Conservation (phyloP, 2,113 vertebrate genomes). For the Caretta caretta region DNA sequence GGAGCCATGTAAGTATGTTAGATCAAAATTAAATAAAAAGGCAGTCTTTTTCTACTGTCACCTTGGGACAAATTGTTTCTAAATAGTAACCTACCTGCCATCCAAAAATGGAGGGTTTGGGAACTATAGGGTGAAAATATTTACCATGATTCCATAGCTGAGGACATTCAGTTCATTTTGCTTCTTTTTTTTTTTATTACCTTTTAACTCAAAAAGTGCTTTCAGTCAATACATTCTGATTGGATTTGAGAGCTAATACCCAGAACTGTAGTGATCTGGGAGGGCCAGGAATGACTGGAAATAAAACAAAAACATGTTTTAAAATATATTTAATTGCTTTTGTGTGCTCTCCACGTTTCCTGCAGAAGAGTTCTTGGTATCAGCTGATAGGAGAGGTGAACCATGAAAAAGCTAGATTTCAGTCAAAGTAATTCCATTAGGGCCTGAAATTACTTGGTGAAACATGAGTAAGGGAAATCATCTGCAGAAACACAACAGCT, state of each 20-base stretch:
- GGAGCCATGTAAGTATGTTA: background rate
- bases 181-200: background rate
- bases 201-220: background rate
- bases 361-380: conserved; percentile 50
- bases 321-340: conserved; percentile 23
- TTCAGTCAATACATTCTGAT: background rate
- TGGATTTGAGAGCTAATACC: fast-evolving
- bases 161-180: background rate
- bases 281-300: fast-evolving
- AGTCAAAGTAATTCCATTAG: conserved; percentile 80
- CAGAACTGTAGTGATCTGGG: background rate
- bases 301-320: background rate
- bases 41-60: background rate
- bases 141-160: background rate
- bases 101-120: background rate
- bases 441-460: conserved; percentile 77
- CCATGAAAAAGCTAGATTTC: conserved; percentile 68
- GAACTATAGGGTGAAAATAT: background rate
- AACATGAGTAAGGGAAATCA: conserved; percentile 82
- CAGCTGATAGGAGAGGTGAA: conserved; percentile 77
- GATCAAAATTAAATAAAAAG: background rate
- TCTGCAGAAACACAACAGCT: conserved; percentile 77
- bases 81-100: background rate
- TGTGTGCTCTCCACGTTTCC: background rate
- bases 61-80: background rate